These are phyloP conservation scores for Ambastaia sidthimunki DNA, from an alignment of 2,797 vertebrate species.

Conservation along the genomic window DNA sequence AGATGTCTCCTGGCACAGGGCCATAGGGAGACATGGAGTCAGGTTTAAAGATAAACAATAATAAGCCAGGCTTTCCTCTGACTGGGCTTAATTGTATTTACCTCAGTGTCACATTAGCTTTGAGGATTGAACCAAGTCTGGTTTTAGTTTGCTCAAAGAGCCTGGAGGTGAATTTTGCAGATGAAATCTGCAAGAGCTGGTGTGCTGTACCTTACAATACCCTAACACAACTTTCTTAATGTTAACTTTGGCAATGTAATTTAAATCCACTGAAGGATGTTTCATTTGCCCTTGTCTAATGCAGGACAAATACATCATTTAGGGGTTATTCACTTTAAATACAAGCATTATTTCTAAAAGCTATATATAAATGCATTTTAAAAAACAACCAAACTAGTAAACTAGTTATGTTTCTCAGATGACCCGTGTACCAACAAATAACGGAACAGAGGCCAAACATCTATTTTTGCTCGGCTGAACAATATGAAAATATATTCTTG, in stretches of 20 bases:
- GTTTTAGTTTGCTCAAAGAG: constrained; percentile 52
- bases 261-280: background rate
- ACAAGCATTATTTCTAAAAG: background rate
- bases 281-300: constrained; percentile 1
- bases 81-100: constrained; percentile 62
- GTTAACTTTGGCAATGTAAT: background rate
- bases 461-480: constrained; percentile 52
- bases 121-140: constrained; percentile 47
- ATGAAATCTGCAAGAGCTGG: constrained; percentile 28
- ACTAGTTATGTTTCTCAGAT: constrained; percentile 21
- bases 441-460: constrained; percentile 15
- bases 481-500: constrained; percentile 48
- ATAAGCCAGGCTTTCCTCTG: constrained; percentile 59
- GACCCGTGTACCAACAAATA: constrained; percentile 29
- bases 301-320: background rate
- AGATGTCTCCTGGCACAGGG: constrained; percentile 38
- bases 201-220: constrained; percentile 17
- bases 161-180: constrained; percentile 33
- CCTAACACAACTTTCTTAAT: constrained; percentile 9
- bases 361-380: background rate
- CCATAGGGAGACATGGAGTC: constrained; percentile 53
- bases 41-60: constrained; percentile 64
- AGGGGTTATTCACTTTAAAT: background rate
- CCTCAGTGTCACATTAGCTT: constrained; percentile 60
- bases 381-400: background rate